Conservation (phyloP, 2,888 invertebrate species). For the Calliphora vomitoria region DNA sequence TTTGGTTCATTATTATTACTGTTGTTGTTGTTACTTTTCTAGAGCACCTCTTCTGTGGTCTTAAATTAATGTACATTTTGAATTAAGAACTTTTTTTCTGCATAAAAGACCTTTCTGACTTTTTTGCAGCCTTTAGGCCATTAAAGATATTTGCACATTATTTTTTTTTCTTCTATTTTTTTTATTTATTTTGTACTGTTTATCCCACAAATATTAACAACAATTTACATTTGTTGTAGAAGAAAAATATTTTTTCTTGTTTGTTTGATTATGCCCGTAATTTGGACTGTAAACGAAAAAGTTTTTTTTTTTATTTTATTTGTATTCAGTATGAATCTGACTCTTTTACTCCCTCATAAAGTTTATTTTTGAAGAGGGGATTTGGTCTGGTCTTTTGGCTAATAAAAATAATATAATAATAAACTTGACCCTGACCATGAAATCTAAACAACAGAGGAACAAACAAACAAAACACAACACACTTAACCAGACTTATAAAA, state of each 20-base stretch:
- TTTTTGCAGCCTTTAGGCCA: slow-evolving; percentile 1
- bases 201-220: slow-evolving; percentile 7
- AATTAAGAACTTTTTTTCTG: neutral
- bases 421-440: slow-evolving; percentile 29
- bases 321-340: neutral
- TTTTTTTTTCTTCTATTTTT: neutral
- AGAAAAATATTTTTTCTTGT: neutral
- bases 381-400: neutral
- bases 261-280: slow-evolving; percentile 16
- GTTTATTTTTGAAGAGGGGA: too few species aligned
- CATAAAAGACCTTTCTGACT: too few species aligned
- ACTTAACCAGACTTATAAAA: slow-evolving; percentile 11
- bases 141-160: slow-evolving; percentile 17
- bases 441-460: neutral
- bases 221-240: slow-evolving; percentile 23
- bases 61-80: neutral
- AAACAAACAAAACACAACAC: neutral
- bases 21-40: too few species aligned
- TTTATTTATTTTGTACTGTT: neutral
- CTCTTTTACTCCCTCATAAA: neutral
- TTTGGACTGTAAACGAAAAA: neutral
- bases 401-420: neutral
- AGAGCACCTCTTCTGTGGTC: neutral
- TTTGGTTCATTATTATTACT: too few species aligned
- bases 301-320: neutral